These are phyloP conservation scores for Pogona vitticeps DNA, from an alignment of 2,113 vertebrate species.

Conservation along the genomic window DNA sequence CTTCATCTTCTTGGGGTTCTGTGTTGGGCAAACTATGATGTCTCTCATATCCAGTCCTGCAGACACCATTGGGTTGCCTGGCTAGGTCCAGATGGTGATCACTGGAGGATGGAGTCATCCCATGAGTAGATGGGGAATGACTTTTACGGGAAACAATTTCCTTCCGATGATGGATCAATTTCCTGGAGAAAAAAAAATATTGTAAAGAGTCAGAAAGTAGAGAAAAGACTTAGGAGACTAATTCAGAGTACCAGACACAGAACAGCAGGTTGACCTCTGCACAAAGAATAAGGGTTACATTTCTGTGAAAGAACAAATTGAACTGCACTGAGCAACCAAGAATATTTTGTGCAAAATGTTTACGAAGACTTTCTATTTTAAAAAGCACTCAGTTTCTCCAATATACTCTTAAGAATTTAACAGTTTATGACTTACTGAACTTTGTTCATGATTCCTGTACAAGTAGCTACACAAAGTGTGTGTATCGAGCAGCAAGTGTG, in stretches of 20 bases:
- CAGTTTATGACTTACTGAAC: neutral
- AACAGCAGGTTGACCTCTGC: neutral
- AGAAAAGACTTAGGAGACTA: neutral
- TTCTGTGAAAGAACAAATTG: neutral
- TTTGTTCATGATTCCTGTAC: constrained; percentile 3
- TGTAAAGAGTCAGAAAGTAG: neutral
- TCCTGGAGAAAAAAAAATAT: constrained; percentile 79
- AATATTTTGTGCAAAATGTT: neutral
- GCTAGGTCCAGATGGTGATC: constrained; percentile 87
- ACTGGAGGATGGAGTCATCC: constrained; percentile 84
- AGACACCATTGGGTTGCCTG: constrained; percentile 81
- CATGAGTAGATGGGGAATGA: constrained; percentile 76
- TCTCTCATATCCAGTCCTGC: constrained; percentile 73
- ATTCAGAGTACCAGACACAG: neutral
- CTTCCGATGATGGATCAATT: constrained; percentile 97
- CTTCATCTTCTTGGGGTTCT: constrained; percentile 81
- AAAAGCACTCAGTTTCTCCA: neutral
- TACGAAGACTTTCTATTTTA: neutral
- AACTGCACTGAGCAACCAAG: neutral
- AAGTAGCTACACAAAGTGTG: neutral
- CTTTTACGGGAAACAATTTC: constrained; percentile 89
- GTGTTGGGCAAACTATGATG: constrained; percentile 84
- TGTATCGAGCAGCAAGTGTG: neutral
- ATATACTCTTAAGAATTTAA: neutral
- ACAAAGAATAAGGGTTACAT: neutral